Evolutionary conservation across 53 echinoderm and acorn worm species (phyloP).

Genomic region (Hippasteria phrygiana): DNA sequence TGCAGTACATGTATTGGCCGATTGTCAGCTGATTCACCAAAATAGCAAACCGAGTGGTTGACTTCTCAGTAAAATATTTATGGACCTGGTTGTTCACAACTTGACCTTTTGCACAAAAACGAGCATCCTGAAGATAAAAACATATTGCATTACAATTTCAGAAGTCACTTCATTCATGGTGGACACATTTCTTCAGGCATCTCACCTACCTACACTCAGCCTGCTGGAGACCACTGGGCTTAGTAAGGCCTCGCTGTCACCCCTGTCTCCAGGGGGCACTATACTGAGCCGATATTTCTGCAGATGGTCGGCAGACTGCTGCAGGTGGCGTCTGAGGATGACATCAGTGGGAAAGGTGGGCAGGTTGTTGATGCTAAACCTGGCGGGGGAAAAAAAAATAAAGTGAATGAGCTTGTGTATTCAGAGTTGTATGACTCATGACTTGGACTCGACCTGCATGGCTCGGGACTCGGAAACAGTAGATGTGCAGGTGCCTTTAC

Average conservation of each 20-base stretch:
- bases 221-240: background rate
- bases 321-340: constrained; percentile 53
- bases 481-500: no score
- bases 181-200: background rate
- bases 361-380: constrained; percentile 82
- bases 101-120: no score
- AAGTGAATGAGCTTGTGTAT: background rate
- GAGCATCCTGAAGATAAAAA: no score
- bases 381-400: constrained; percentile 18
- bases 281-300: constrained; percentile 27
- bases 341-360: constrained; percentile 86
- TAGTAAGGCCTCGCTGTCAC: constrained; percentile 32
- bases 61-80: no score
- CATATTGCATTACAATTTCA: no score
- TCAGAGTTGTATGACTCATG: no score
- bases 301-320: constrained; percentile 42
- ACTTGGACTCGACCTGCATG: no score
- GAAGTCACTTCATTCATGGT: no score
- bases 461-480: background rate
- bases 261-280: constrained; percentile 45
- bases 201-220: background rate
- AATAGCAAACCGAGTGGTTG: no score
- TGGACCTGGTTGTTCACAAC: no score
- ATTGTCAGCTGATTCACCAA: no score
- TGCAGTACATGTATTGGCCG: no score